A percentile compares a stretch with the other conserved stretches of the same genome.
Evolutionary conservation across 2,113 vertebrate species (phyloP).

Genomic region (Bubo scandiacus): DNA sequence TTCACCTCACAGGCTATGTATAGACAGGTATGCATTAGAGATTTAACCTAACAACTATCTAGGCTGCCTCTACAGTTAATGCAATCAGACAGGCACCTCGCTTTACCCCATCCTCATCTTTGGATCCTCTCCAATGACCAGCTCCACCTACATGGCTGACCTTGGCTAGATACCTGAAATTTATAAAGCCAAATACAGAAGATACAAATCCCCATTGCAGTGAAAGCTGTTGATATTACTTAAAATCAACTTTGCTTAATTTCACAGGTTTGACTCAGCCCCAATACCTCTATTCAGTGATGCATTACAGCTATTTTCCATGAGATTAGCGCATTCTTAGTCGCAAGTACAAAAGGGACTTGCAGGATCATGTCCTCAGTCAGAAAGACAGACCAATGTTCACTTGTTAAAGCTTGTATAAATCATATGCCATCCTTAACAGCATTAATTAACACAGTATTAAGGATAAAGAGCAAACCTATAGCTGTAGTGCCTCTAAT

Average conservation of each 20-base stretch:
- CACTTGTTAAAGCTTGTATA: background rate
- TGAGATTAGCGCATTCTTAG: background rate
- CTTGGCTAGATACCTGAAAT: background rate
- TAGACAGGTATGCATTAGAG: background rate
- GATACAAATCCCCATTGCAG: background rate
- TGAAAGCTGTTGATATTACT: background rate
- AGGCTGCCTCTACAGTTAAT: background rate
- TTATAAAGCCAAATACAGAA: background rate
- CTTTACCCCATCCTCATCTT: background rate
- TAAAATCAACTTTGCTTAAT: background rate
- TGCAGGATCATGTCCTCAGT: background rate
- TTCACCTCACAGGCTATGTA: background rate
- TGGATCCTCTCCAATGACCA: background rate
- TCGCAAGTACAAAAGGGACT: background rate
- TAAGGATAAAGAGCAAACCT: background rate
- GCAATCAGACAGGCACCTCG: background rate
- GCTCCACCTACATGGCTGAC: background rate
- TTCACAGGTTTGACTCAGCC: background rate
- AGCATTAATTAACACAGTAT: background rate
- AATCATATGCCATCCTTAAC: background rate
- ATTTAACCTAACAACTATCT: background rate
- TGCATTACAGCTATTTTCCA: background rate
- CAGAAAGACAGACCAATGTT: background rate
- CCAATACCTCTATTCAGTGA: accelerated
- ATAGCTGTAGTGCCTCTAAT: background rate